These are phyloP conservation scores for Acromyrmex charruanus DNA, from an alignment of 1,140 invertebrate species.

Conservation along the genomic window DNA sequence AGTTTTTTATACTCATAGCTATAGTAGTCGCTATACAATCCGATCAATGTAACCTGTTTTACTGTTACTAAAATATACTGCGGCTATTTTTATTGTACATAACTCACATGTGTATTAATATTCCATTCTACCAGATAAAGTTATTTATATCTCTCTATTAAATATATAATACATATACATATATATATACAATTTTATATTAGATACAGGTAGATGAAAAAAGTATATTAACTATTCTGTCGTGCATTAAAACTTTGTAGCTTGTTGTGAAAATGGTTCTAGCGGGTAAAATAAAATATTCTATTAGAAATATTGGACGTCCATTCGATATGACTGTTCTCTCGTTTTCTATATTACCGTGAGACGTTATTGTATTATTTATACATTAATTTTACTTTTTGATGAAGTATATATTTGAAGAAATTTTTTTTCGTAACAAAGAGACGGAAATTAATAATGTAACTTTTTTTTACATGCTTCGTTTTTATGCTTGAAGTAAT, in stretches of 20 bases:
- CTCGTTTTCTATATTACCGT: neutral
- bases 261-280: neutral
- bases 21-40: slow-evolving; percentile 18
- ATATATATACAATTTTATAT: neutral
- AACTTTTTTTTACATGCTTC: slow-evolving; percentile 23
- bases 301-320: slow-evolving; percentile 3
- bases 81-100: slow-evolving; percentile 28
- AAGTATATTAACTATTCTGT: neutral
- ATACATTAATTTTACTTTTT: slow-evolving; percentile 46
- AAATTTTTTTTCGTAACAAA: neutral
- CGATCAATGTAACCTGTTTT: slow-evolving; percentile 51
- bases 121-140: neutral
- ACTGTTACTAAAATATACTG: neutral
- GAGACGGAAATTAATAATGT: slow-evolving; percentile 16
- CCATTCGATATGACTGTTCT: neutral
- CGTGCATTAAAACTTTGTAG: neutral
- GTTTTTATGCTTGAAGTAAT: slow-evolving; percentile 5
- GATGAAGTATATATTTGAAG: neutral
- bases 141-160: neutral
- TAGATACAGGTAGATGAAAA: neutral
- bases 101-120: neutral
- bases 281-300: slow-evolving; percentile 35
- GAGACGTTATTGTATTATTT: slow-evolving; percentile 13
- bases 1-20: slow-evolving; percentile 40
- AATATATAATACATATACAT: neutral